Evolutionary conservation across 64 coral and sea anemone genomes (phyloP).

Genomic region (Montipora foliosa): DNA sequence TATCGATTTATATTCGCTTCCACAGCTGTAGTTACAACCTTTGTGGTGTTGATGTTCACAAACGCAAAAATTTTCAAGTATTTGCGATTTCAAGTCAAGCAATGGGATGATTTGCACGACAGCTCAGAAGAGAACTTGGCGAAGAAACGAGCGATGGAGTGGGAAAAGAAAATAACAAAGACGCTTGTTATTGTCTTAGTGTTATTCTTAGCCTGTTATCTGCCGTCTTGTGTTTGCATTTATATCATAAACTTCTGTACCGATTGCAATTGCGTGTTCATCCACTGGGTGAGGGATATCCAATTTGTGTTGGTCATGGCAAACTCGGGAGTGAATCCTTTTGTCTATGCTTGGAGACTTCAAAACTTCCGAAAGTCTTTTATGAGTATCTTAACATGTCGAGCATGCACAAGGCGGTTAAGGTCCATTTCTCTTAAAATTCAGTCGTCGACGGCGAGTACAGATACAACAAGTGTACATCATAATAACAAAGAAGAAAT

Average conservation of each 20-base stretch:
- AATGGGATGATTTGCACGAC: slow-evolving; percentile 58
- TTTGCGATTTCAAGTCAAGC: slow-evolving; percentile 37
- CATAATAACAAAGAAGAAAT: background rate
- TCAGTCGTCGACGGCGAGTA: background rate
- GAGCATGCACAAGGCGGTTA: slow-evolving; percentile 3
- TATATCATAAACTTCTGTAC: slow-evolving; percentile 85
- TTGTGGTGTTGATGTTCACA: slow-evolving; percentile 76
- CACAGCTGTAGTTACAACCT: slow-evolving; percentile 70
- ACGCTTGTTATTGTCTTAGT: slow-evolving; percentile 68
- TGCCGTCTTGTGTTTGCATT: slow-evolving; percentile 70
- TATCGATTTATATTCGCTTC: slow-evolving; percentile 83
- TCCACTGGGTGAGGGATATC: slow-evolving; percentile 83
- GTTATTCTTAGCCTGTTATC: slow-evolving; percentile 74
- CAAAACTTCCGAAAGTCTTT: slow-evolving; percentile 55
- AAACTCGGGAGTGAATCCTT: slow-evolving; percentile 78
- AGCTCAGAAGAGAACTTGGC: slow-evolving; percentile 12
- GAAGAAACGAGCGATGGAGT: background rate
- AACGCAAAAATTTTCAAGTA: slow-evolving; percentile 64
- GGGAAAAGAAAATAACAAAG: slow-evolving; percentile 77
- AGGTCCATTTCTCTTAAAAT: slow-evolving; percentile 28
- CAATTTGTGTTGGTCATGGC: slow-evolving; percentile 76
- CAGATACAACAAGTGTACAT: background rate
- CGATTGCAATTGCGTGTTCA: slow-evolving; percentile 59
- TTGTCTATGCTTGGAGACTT: slow-evolving; percentile 83
- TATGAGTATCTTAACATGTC: slow-evolving; percentile 37